phyloP scores from a whole-genome alignment of 2,113 vertebrate species.

The Nothoprocta perdicaria region DNA sequence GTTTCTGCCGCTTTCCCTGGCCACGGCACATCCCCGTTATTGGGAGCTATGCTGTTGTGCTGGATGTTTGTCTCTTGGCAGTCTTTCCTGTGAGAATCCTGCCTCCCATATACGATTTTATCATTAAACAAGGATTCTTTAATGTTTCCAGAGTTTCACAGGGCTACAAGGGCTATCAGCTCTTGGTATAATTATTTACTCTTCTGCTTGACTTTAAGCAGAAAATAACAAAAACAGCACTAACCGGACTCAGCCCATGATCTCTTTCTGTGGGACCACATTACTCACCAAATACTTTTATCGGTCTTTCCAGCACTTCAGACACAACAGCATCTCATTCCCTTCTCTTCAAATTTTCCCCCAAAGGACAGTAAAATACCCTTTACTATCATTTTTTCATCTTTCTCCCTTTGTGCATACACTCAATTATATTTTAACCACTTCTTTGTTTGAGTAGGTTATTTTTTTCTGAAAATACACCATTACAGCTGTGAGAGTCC shows the following conservation, averaged over 20 bases:
- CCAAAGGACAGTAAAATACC: neutral
- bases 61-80: neutral
- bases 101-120: neutral
- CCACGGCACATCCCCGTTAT: neutral
- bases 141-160: neutral
- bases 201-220: neutral
- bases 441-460: neutral
- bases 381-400: neutral
- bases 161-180: neutral
- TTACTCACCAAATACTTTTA: neutral
- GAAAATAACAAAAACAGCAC: neutral
- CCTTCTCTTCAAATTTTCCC: neutral
- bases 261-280: neutral
- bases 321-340: neutral
- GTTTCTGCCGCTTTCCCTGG: neutral
- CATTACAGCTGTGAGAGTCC: neutral
- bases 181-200: neutral
- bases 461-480: slow-evolving; percentile 9
- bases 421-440: neutral
- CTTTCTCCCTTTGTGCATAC: neutral
- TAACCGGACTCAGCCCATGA: neutral
- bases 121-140: neutral
- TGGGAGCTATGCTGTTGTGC: neutral
- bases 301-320: neutral
- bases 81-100: neutral